A percentile compares a stretch with the other conserved stretches of the same genome.
phyloP scores from a whole-genome alignment of 2,113 vertebrate species.

The Lucifuga dentata region DNA sequence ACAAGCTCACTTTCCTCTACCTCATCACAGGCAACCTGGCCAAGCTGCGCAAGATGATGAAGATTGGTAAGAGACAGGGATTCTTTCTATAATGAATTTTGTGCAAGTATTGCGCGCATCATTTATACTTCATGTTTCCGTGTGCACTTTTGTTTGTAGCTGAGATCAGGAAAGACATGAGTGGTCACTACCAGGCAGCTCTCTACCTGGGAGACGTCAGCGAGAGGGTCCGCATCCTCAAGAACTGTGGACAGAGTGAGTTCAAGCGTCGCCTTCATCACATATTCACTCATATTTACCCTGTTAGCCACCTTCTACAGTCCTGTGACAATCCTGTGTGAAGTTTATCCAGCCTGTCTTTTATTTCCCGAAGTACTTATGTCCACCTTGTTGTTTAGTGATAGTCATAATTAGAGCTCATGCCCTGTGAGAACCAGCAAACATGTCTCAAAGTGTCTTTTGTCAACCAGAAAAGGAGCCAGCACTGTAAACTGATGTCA shows the following conservation, averaged over 20 bases:
- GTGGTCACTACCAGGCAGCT: conserved; percentile 97
- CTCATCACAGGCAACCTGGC: conserved; percentile 97
- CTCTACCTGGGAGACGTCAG: conserved; percentile 95
- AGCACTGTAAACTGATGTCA: no score
- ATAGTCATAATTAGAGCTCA: no score
- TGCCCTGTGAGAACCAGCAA: no score
- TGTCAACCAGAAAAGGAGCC: no score
- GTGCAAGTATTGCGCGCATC: not conserved
- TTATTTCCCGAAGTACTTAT: no score
- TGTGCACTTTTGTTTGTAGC: conserved; percentile 75
- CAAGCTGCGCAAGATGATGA: conserved; percentile 99
- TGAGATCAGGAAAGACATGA: conserved; percentile 99
- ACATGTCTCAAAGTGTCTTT: no score
- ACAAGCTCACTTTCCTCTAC: conserved; percentile 97
- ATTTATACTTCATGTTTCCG: conserved; percentile 24
- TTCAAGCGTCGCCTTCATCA: conserved; percentile 8
- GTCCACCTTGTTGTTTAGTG: no score
- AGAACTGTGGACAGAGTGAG: conserved; percentile 98
- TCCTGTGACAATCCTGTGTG: no score
- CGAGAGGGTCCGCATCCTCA: conserved; percentile 94
- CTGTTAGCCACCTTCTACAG: no score
- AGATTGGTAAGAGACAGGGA: conserved; percentile 87
- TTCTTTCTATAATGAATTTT: not conserved
- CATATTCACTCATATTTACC: not conserved
- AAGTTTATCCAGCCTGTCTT: no score